Evolutionary conservation across 1,140 invertebrate species (phyloP).

Genomic region (Meloidogyne exigua): DNA sequence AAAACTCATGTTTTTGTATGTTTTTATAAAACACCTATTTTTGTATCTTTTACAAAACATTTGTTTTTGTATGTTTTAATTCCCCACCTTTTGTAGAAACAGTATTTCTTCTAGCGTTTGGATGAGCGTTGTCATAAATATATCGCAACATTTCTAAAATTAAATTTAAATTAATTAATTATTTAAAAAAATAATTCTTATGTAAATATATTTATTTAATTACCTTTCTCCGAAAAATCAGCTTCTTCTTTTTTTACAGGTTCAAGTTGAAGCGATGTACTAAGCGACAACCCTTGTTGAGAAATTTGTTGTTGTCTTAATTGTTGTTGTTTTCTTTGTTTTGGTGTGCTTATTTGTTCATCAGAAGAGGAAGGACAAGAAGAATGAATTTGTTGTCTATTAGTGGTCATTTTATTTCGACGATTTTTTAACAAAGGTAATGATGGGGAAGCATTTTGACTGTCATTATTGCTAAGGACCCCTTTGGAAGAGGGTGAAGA

Average conservation of each 20-base stretch:
- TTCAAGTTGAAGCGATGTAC: constrained; percentile 25
- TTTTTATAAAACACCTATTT: too few relatives aligned
- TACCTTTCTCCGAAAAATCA: constrained; percentile 52
- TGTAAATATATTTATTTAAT: too few relatives aligned
- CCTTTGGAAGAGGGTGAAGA: not conserved
- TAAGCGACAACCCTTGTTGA: constrained; percentile 19
- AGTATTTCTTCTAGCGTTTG: not conserved
- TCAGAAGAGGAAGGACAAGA: constrained; percentile 45
- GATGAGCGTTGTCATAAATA: constrained; percentile 38
- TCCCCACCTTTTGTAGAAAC: constrained; percentile 1
- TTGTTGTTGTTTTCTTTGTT: constrained; percentile 28
- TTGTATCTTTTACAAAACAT: too few relatives aligned
- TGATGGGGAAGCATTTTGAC: not conserved
- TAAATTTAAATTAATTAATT: too few relatives aligned
- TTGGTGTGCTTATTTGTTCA: constrained; percentile 34
- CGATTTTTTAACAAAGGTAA: constrained; percentile 14
- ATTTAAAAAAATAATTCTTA: too few relatives aligned
- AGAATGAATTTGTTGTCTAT: constrained; percentile 8
- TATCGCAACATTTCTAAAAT: constrained; percentile 46
- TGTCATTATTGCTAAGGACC: not conserved
- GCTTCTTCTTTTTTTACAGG: constrained; percentile 21
- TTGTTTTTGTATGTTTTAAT: too few relatives aligned
- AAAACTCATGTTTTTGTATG: too few relatives aligned
- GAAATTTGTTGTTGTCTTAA: constrained; percentile 1
- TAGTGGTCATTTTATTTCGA: constrained; percentile 1